phyloP scores from a whole-genome alignment of 2,888 invertebrate genomes.

The Acrobasis suavella region DNA sequence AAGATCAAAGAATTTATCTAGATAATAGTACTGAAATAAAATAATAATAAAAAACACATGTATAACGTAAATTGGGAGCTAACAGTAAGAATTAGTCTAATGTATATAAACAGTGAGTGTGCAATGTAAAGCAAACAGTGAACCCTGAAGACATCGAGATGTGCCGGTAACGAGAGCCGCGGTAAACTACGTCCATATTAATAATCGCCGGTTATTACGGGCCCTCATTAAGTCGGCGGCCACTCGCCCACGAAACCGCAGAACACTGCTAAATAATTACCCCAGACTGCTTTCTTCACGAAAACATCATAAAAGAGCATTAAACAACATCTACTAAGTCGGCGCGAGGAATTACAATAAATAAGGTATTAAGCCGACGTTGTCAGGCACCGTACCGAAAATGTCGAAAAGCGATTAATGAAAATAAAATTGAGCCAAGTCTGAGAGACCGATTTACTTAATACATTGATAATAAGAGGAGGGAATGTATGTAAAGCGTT shows the following conservation, averaged over 20 bases:
- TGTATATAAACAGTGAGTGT: slow-evolving; percentile 33
- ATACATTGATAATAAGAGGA: slow-evolving; percentile 77
- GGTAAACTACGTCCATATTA: slow-evolving; percentile 71
- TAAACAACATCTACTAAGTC: slow-evolving; percentile 73
- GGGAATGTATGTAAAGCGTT: slow-evolving; percentile 75
- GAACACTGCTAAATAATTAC: slow-evolving; percentile 79
- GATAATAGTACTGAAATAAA: neutral
- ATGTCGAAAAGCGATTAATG: slow-evolving; percentile 75
- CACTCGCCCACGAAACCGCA: slow-evolving; percentile 74
- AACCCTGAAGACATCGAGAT: slow-evolving; percentile 42
- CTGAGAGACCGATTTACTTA: slow-evolving; percentile 73
- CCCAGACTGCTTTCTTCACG: slow-evolving; percentile 71
- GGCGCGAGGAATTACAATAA: slow-evolving; percentile 70
- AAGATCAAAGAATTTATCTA: neutral
- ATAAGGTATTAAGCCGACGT: slow-evolving; percentile 70
- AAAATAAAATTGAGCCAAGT: slow-evolving; percentile 73
- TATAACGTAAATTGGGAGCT: slow-evolving; percentile 12
- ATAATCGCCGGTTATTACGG: slow-evolving; percentile 75
- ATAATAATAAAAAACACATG: neutral
- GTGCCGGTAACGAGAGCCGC: slow-evolving; percentile 59
- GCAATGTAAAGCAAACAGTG: slow-evolving; percentile 48
- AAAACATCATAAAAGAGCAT: slow-evolving; percentile 72
- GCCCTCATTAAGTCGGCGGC: slow-evolving; percentile 70
- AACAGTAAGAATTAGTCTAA: slow-evolving; percentile 35
- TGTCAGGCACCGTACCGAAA: slow-evolving; percentile 65